Evolutionary conservation across 1,140 invertebrate species (phyloP).

Genomic region (Anoplolepis gracilipes): DNA sequence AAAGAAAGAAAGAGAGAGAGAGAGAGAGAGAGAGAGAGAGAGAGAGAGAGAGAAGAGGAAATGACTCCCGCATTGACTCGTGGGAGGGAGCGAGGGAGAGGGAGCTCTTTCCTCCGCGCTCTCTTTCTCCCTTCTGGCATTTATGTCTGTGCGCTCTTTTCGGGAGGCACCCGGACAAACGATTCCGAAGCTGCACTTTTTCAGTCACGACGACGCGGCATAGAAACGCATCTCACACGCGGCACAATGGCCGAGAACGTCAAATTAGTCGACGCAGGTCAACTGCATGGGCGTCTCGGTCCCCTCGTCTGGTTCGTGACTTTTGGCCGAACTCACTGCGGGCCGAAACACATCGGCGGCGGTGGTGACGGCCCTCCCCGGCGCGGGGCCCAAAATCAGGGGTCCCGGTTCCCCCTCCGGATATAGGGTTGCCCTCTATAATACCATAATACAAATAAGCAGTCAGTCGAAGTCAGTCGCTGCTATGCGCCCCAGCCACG

Average conservation of each 20-base stretch:
- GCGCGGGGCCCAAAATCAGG: conserved; percentile 28
- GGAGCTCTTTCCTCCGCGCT: background rate
- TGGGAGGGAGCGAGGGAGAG: background rate
- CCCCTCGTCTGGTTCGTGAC: conserved; percentile 68
- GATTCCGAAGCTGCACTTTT: conserved; percentile 62
- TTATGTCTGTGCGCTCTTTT: conserved; percentile 39
- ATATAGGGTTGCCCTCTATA: conserved; percentile 74
- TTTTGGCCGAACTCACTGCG: conserved; percentile 61
- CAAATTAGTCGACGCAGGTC: conserved; percentile 83
- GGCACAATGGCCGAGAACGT: conserved; percentile 76
- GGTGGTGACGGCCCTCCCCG: conserved; percentile 7
- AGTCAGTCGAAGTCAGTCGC: conserved; percentile 70
- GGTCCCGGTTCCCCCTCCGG: conserved; percentile 56
- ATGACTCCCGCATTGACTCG: conserved; percentile 35
- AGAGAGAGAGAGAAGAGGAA: conserved; percentile 16
- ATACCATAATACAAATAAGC: conserved; percentile 77
- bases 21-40: no score
- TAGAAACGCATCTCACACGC: conserved; percentile 68
- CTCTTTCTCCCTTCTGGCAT: conserved; percentile 21
- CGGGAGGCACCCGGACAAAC: conserved; percentile 18
- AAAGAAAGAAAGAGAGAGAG: no score
- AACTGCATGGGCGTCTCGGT: conserved; percentile 77
- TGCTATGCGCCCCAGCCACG: conserved; percentile 61
- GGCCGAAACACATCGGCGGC: background rate
- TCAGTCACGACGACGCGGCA: conserved; percentile 54